Percentiles rank a stretch among this genome's conserved stretches.
Evolutionary conservation across 1,140 invertebrate species (phyloP).

Genomic region (Antheraea pernyi): DNA sequence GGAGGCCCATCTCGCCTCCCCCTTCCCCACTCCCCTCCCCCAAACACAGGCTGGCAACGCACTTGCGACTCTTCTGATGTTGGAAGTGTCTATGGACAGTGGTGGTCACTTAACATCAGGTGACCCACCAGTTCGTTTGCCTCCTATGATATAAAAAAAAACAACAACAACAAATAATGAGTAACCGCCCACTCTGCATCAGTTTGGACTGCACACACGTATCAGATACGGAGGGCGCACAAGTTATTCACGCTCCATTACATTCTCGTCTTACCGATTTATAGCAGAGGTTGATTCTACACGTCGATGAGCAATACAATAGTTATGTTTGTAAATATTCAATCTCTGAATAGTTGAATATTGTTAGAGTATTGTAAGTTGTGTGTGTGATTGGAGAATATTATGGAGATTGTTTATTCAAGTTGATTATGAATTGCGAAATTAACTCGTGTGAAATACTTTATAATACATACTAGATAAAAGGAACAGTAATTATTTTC

Average conservation of each 20-base stretch:
- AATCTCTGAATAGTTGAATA: neutral
- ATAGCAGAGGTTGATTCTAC: neutral
- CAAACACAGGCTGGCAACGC: no score
- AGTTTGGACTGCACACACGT: neutral
- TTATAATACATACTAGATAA: no score
- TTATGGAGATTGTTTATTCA: neutral
- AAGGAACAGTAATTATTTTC: no score
- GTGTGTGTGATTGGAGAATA: neutral
- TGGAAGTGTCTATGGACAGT: no score
- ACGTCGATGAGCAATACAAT: neutral
- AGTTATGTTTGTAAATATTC: constrained; percentile 9
- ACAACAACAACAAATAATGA: neutral
- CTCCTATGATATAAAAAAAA: no score
- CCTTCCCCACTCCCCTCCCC: no score
- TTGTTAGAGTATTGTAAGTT: neutral
- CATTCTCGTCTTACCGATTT: constrained; percentile 8
- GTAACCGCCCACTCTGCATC: neutral
- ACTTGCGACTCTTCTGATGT: no score
- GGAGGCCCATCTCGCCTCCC: no score
- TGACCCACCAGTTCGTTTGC: no score
- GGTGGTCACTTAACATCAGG: no score
- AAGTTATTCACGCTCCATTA: constrained; percentile 7
- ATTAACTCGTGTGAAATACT: no score
- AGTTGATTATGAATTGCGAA: neutral
- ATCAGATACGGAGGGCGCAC: neutral